These are phyloP conservation scores for Aphodius granarius DNA, from an alignment of 2,888 invertebrate species.

Conservation along the genomic window DNA sequence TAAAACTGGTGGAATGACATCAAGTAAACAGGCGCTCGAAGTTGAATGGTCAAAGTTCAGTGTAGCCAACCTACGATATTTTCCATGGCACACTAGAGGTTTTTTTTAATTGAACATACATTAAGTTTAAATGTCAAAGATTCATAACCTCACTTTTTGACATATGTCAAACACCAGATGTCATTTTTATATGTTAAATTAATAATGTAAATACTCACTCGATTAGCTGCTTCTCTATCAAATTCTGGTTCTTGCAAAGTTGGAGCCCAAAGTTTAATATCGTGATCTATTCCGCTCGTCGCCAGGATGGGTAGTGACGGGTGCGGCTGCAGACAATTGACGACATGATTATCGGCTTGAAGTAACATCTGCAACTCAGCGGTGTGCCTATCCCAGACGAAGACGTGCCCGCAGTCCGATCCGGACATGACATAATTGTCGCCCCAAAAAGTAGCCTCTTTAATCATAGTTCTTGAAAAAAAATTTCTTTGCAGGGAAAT, in stretches of 20 bases:
- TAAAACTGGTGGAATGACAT: too few species aligned
- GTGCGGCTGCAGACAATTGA: conserved; percentile 85
- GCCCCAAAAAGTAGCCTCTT: conserved; percentile 86
- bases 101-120: too few species aligned
- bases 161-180: background rate
- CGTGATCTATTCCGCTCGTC: conserved; percentile 87
- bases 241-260: conserved; percentile 63
- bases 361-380: conserved; percentile 73
- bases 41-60: too few species aligned
- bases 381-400: conserved; percentile 76
- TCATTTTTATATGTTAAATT: background rate
- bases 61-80: too few species aligned
- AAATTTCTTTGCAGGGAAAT: background rate
- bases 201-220: conserved; percentile 58
- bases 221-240: conserved; percentile 64
- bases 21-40: too few species aligned
- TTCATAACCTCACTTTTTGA: background rate
- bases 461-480: conserved; percentile 69
- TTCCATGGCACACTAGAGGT: too few species aligned
- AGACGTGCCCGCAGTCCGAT: conserved; percentile 88
- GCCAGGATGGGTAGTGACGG: conserved; percentile 75
- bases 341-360: conserved; percentile 80
- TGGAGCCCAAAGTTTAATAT: conserved; percentile 83
- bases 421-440: conserved; percentile 80
- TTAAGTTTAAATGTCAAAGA: background rate